Conservation (phyloP, 2,797 vertebrate species). For the Anisognathus igniventris region DNA sequence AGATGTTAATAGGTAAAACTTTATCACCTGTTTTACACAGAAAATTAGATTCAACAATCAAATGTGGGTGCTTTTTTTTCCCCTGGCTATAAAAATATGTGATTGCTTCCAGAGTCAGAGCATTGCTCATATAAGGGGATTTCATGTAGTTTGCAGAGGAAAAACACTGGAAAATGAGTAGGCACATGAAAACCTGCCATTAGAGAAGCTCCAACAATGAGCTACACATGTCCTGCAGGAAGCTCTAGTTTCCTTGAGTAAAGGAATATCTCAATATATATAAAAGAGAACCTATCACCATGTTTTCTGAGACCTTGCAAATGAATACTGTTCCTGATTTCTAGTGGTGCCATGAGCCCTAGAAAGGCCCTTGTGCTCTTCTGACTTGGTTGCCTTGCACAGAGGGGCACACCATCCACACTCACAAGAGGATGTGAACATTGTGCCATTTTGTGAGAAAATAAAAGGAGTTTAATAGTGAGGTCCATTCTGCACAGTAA, state of each 20-base stretch:
- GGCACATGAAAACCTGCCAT: background rate
- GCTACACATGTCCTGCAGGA: background rate
- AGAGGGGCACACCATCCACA: background rate
- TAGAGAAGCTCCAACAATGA: background rate
- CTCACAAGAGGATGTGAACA: background rate
- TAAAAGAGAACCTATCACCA: background rate
- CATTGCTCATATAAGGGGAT: background rate
- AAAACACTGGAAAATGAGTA: background rate
- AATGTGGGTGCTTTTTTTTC: background rate
- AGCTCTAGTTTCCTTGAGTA: background rate
- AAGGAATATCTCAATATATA: background rate
- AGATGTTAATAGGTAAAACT: conserved; percentile 60
- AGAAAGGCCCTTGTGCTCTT: background rate
- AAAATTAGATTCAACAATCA: conserved; percentile 45
- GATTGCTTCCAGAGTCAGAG: conserved; percentile 33
- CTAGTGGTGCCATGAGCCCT: background rate
- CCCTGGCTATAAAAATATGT: conserved; percentile 21
- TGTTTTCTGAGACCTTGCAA: background rate
- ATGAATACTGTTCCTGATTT: background rate
- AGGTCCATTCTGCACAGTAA: background rate
- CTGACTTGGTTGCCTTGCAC: background rate
- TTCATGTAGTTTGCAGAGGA: background rate
- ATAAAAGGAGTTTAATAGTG: background rate
- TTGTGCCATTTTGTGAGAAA: background rate
- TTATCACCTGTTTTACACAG: conserved; percentile 56